These are phyloP conservation scores for Macrotrachela quadricornifera DNA, from an alignment of 1,140 invertebrate genomes.

Conservation along the genomic window DNA sequence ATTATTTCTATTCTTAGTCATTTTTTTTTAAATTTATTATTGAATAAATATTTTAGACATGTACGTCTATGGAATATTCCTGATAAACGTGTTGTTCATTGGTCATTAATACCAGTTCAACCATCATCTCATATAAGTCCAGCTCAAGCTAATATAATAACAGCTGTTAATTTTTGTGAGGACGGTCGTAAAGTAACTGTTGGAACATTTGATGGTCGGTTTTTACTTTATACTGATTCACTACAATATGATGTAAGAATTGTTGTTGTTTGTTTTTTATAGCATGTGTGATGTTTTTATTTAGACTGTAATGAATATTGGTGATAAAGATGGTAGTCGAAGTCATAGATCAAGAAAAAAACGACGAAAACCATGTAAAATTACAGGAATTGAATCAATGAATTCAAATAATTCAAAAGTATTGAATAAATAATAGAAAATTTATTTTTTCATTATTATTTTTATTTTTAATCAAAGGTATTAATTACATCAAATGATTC, in stretches of 20 bases:
- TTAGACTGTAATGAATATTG: not conserved
- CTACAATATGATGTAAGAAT: constrained; percentile 17
- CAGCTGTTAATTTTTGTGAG: constrained; percentile 84
- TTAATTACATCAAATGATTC: constrained; percentile 95
- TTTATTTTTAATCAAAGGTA: constrained; percentile 40
- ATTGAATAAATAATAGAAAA: constrained; percentile 1
- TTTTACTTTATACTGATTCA: constrained; percentile 91
- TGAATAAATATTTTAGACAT: constrained; percentile 36
- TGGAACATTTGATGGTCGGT: constrained; percentile 79
- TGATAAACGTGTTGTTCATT: no score
- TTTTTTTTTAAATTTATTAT: no score
- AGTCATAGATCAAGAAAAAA: not conserved
- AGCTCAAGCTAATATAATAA: constrained; percentile 54
- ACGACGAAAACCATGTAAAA: constrained; percentile 38
- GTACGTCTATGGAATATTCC: no score
- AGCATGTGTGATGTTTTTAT: not conserved
- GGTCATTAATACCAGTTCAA: no score
- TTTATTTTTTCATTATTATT: no score
- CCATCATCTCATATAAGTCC: not conserved
- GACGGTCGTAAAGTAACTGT: constrained; percentile 94
- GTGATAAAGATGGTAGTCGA: not conserved
- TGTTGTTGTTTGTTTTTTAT: not conserved
- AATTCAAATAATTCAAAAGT: constrained; percentile 67
- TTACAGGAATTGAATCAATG: constrained; percentile 88
- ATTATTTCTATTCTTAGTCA: no score